A percentile compares a stretch with the other conserved stretches of the same genome.
Evolutionary conservation across 92 coral and sea anemone genomes (phyloP).

Genomic region (Ricordea florida): DNA sequence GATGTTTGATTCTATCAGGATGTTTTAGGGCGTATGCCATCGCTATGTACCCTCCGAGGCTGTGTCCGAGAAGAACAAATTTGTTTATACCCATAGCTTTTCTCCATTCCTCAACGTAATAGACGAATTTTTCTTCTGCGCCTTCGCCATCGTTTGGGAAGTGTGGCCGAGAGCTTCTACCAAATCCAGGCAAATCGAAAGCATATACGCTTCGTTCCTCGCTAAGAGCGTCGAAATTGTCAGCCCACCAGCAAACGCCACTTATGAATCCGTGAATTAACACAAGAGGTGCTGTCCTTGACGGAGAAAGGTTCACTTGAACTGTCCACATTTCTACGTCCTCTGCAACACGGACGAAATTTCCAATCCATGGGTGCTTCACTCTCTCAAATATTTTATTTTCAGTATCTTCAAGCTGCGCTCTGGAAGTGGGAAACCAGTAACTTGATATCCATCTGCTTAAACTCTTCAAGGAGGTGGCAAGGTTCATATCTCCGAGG

Average conservation of each 20-base stretch:
- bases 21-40: conserved; percentile 82
- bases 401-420: conserved; percentile 81
- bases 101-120: conserved; percentile 93
- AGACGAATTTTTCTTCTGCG: conserved; percentile 81
- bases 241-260: conserved; percentile 94
- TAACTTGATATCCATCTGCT: conserved; percentile 60
- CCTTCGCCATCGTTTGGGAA: conserved; percentile 53
- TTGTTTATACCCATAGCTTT: conserved; percentile 76
- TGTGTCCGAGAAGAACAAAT: conserved; percentile 88
- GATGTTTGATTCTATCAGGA: conserved; percentile 81
- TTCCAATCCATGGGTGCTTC: conserved; percentile 78
- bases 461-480: conserved; percentile 18
- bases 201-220: conserved; percentile 87
- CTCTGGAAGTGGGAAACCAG: conserved; percentile 81
- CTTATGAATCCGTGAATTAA: conserved; percentile 88
- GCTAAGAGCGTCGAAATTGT: conserved; percentile 74
- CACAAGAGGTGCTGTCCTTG: conserved; percentile 75
- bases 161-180: conserved; percentile 89
- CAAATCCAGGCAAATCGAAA: conserved; percentile 97
- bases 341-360: conserved; percentile 74
- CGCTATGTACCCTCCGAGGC: conserved; percentile 91
- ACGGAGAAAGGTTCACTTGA: conserved; percentile 70
- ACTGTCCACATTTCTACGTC: conserved; percentile 86
- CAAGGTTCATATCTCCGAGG: conserved; percentile 9
- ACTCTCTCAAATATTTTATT: conserved; percentile 65